Conservation (phyloP, 1,140 invertebrate species). For the Drosophila arizonae region DNA sequence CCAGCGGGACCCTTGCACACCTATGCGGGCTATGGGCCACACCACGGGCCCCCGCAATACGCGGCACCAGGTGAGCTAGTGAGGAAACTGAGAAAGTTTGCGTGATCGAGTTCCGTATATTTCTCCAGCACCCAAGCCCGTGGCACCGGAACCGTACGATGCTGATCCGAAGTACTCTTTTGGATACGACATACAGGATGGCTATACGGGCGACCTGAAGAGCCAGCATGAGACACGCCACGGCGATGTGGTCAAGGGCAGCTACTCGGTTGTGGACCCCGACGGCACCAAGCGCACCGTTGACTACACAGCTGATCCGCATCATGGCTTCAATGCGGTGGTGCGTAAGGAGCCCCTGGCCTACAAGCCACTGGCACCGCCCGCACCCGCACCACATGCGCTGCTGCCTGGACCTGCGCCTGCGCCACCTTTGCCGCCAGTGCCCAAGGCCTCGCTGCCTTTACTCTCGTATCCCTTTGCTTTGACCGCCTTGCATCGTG, state of each 20-base stretch:
- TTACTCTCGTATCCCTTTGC: constrained; percentile 64
- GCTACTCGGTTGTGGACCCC: constrained; percentile 86
- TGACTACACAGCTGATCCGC: constrained; percentile 86
- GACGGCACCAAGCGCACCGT: constrained; percentile 87
- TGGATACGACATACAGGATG: constrained; percentile 85
- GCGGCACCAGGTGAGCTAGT: constrained; percentile 52
- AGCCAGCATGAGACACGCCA: constrained; percentile 85
- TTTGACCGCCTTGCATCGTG: constrained; percentile 50
- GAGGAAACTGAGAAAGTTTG: constrained; percentile 13
- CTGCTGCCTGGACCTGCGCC: constrained; percentile 61
- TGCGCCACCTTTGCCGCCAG: constrained; percentile 59
- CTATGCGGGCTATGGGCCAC: constrained; percentile 58
- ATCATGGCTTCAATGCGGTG: constrained; percentile 83
- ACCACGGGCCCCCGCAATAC: constrained; percentile 47
- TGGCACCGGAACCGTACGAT: constrained; percentile 84
- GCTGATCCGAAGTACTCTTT: constrained; percentile 85
- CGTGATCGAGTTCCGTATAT: neutral
- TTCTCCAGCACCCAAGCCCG: constrained; percentile 55
- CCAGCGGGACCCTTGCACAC: constrained; percentile 50
- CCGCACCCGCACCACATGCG: constrained; percentile 47
- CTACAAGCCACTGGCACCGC: constrained; percentile 75
- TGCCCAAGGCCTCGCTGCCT: constrained; percentile 57
- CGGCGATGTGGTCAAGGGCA: constrained; percentile 87
- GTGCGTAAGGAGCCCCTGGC: constrained; percentile 83
- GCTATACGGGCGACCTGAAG: constrained; percentile 85